Evolutionary conservation across 2,888 invertebrate species (phyloP).

Genomic region (Graphium colonna): DNA sequence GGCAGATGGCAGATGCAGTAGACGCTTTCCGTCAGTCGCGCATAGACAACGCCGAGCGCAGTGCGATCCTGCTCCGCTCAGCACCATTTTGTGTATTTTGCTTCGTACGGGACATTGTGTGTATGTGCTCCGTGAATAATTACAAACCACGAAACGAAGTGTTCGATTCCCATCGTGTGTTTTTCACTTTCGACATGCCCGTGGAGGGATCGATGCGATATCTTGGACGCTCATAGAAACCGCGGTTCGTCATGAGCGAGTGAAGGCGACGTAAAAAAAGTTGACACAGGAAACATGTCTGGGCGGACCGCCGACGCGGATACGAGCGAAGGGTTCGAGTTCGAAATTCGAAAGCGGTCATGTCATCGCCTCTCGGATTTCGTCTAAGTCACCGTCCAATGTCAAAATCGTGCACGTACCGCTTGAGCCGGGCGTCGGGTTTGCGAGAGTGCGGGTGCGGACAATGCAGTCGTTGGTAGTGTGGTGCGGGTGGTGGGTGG

Average conservation of each 20-base stretch:
- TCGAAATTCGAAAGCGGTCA: conserved; percentile 80
- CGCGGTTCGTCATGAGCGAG: conserved; percentile 79
- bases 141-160: conserved; percentile 56
- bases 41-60: conserved; percentile 74
- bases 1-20: conserved; percentile 80
- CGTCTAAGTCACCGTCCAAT: conserved; percentile 78
- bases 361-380: conserved; percentile 79
- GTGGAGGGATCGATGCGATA: conserved; percentile 72
- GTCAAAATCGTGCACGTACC: conserved; percentile 76
- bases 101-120: conserved; percentile 78
- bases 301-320: conserved; percentile 77
- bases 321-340: conserved; percentile 77
- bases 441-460: conserved; percentile 71
- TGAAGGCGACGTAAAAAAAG: conserved; percentile 77
- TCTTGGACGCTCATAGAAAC: conserved; percentile 76
- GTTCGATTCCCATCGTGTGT: conserved; percentile 54
- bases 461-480: conserved; percentile 77
- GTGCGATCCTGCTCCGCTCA: conserved; percentile 62
- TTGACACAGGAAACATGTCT: conserved; percentile 79
- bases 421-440: conserved; percentile 73
- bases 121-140: conserved; percentile 75
- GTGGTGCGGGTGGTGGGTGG: conserved; percentile 76
- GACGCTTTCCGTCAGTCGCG: conserved; percentile 77
- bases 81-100: conserved; percentile 77
- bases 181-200: conserved; percentile 72